Evolutionary conservation across 2,888 invertebrate species (phyloP).

Genomic region (Morpho achilles): DNA sequence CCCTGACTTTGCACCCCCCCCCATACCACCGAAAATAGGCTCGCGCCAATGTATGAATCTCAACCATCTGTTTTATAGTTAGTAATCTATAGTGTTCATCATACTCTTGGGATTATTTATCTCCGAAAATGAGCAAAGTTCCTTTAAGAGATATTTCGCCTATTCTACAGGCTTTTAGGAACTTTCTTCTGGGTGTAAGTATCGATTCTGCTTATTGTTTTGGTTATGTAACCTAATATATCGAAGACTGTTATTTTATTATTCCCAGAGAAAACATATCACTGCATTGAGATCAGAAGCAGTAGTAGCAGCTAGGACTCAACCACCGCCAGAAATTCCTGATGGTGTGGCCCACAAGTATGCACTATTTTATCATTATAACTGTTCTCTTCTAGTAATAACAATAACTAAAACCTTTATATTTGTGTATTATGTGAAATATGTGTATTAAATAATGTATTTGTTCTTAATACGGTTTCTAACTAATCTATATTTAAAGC

Average conservation of each 20-base stretch:
- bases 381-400: too few species aligned
- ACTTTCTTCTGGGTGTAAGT: conserved; percentile 84
- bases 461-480: too few species aligned
- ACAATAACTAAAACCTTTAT: too few species aligned
- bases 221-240: conserved; percentile 35
- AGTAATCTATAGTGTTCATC: too few species aligned
- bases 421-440: too few species aligned
- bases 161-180: conserved; percentile 79
- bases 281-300: conserved; percentile 84
- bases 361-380: conserved; percentile 19
- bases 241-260: conserved; percentile 25
- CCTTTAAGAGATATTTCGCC: conserved; percentile 83
- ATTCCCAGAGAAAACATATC: conserved; percentile 78
- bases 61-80: too few species aligned
- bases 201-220: conserved; percentile 25
- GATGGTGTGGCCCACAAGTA: conserved; percentile 88
- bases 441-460: too few species aligned
- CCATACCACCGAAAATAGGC: too few species aligned
- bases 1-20: too few species aligned
- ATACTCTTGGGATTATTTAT: background rate
- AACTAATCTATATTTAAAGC: too few species aligned
- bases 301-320: conserved; percentile 84
- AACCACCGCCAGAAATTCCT: conserved; percentile 89
- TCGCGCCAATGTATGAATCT: too few species aligned
- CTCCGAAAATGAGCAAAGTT: conserved; percentile 75